Evolutionary conservation across 2,113 vertebrate species (phyloP), one percentile per base, ranked within the genome.

Genomic region (Datnioides undecimradiatus): DNA sequence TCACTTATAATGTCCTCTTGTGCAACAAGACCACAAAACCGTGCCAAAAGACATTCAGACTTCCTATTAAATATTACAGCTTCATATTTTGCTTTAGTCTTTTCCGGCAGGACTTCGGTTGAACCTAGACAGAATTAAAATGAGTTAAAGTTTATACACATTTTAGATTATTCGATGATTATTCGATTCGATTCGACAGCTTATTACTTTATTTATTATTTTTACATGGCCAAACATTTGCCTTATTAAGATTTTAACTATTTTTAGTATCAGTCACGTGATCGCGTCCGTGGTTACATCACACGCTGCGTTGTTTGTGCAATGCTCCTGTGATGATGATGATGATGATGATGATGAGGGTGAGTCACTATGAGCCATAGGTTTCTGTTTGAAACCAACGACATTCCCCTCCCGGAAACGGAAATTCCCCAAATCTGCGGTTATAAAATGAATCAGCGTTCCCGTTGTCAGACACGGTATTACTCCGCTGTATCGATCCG

Each of bases 201-300:
- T n/a, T n/a, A n/a, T n/a, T n/a, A n/a, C n/a, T n/a, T n/a, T 12
- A 14, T 51, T 51, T 13, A 51, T 25, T 16, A 6, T 16, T 12
- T 69, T 55, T 23, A 14, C n/a, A 6, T 5, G 0, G n/a, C 25
- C 1, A 36, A 43, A 51, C 36, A 16, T 21, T 52, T 14, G 19
- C n/a, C 2, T 6, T 1, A 5, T 14, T 4, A 38, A 2, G 3
- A 16, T 69, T 70, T 51, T 23, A n/a, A 8, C 14, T 86, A 66
- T 46, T 72, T 80, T 63, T 62, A 72, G 87, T 89, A 77, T 86
- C 87, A 69, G 78, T 90, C 83, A 76, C 1, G 65, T 87, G 83
- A 70, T 57, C 5, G 14, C 12, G 23, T 12, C 7, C 3, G 3
- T 2, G 8, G 2, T 4, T 27, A n/a, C n/a, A n/a, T n/a, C n/a